Evolutionary conservation across 2,113 vertebrate species (phyloP).

Genomic region (Rhipidura dahli): DNA sequence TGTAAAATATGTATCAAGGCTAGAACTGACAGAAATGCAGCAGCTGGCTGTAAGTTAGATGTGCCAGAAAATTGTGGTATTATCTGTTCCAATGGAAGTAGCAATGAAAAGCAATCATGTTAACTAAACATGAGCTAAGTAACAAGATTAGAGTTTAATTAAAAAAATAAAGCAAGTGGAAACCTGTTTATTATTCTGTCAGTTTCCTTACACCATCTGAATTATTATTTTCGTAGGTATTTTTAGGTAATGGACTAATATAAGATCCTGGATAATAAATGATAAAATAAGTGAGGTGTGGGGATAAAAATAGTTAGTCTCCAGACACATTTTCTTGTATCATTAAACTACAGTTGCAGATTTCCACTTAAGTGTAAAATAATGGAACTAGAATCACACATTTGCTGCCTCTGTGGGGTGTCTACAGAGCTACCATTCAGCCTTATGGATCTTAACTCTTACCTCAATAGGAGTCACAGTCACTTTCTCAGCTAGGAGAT

Average conservation of each 20-base stretch:
- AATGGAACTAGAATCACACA: neutral
- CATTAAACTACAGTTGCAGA: neutral
- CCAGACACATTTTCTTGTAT: neutral
- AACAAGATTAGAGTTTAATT: constrained; percentile 45
- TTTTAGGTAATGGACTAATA: constrained; percentile 14
- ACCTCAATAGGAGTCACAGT: neutral
- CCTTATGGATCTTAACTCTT: neutral
- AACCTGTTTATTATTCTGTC: constrained; percentile 2
- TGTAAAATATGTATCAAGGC: constrained; percentile 69
- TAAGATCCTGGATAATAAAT: neutral
- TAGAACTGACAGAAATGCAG: constrained; percentile 7
- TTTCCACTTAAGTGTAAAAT: neutral
- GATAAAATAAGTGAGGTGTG: neutral
- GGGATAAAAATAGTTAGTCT: neutral
- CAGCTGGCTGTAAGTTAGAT: neutral
- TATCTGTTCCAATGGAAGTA: neutral
- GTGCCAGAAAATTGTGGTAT: neutral
- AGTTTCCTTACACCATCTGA: neutral
- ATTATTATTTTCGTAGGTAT: neutral
- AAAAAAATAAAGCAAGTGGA: neutral
- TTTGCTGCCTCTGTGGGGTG: neutral
- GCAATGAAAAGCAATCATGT: constrained; percentile 12
- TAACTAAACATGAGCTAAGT: constrained; percentile 15
- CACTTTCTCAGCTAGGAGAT: neutral
- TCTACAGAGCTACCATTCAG: neutral